These are phyloP conservation scores for Triops cancriformis DNA, from an alignment of 1,140 invertebrate species.

Conservation along the genomic window DNA sequence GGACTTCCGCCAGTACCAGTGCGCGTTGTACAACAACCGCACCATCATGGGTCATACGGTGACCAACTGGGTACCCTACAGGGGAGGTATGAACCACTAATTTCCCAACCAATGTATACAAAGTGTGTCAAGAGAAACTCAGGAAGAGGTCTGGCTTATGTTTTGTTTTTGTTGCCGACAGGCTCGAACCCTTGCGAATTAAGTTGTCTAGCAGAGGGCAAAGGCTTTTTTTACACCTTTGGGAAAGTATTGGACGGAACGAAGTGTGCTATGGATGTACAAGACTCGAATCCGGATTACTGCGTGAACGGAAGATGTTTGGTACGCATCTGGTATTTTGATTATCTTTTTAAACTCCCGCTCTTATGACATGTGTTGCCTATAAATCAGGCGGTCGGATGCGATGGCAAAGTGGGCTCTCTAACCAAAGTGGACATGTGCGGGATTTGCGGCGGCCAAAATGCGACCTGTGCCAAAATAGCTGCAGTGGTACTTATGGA, in stretches of 20 bases:
- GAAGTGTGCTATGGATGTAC: conserved; percentile 35
- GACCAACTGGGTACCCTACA: conserved; percentile 27
- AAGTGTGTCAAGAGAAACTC: background rate
- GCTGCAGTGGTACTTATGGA: conserved; percentile 28
- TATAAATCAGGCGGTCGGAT: conserved; percentile 30
- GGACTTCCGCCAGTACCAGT: conserved; percentile 29
- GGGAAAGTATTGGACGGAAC: conserved; percentile 42
- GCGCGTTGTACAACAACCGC: conserved; percentile 31
- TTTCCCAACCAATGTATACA: background rate
- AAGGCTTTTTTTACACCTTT: conserved; percentile 30
- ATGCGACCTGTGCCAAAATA: conserved; percentile 31
- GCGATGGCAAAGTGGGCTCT: conserved; percentile 31
- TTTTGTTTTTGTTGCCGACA: conserved; percentile 22
- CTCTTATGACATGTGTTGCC: background rate
- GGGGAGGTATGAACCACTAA: conserved; percentile 26
- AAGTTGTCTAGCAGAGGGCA: conserved; percentile 29
- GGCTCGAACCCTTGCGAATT: conserved; percentile 32
- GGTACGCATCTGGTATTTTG: conserved; percentile 34
- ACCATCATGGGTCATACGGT: conserved; percentile 26
- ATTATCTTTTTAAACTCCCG: background rate
- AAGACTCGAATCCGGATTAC: conserved; percentile 36
- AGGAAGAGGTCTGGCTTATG: background rate
- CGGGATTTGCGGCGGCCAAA: conserved; percentile 32
- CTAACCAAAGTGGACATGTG: conserved; percentile 31
- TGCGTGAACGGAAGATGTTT: conserved; percentile 44